Percentiles rank a stretch among this genome's conserved stretches.
Evolutionary conservation across 1,140 invertebrate genomes (phyloP).

Genomic region (Meloidogyne exigua): DNA sequence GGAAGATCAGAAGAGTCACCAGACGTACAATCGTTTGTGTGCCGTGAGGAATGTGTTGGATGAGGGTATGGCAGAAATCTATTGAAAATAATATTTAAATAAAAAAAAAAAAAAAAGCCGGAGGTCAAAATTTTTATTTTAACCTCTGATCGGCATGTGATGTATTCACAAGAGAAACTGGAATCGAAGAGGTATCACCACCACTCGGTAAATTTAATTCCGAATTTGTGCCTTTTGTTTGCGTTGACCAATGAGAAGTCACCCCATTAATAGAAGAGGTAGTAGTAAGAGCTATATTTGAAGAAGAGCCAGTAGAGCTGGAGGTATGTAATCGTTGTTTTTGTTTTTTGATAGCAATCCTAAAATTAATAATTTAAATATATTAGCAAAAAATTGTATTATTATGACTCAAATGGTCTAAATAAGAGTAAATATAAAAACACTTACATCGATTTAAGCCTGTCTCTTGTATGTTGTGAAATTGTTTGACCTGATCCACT

Average conservation of each 20-base stretch:
- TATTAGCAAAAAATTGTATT: too few species aligned
- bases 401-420: too few species aligned
- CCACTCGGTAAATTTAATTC: constrained; percentile 31
- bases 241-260: constrained; percentile 31
- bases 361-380: neutral
- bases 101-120: too few species aligned
- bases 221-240: constrained; percentile 30
- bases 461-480: constrained; percentile 50
- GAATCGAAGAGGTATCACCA: neutral
- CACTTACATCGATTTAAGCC: constrained; percentile 50
- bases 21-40: constrained; percentile 5
- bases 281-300: constrained; percentile 32
- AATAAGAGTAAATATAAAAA: neutral
- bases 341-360: constrained; percentile 57
- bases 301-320: constrained; percentile 39
- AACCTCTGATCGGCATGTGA: constrained; percentile 33
- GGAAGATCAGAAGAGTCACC: neutral
- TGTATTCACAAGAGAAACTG: constrained; percentile 6
- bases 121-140: neutral
- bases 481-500: constrained; percentile 55
- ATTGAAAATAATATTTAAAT: neutral
- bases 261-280: constrained; percentile 14
- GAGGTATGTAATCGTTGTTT: constrained; percentile 45
- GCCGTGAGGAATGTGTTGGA: constrained; percentile 32
- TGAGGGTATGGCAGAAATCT: constrained; percentile 60